Conservation (phyloP, 2,113 vertebrate species). For the Cochlearius cochlearius region DNA sequence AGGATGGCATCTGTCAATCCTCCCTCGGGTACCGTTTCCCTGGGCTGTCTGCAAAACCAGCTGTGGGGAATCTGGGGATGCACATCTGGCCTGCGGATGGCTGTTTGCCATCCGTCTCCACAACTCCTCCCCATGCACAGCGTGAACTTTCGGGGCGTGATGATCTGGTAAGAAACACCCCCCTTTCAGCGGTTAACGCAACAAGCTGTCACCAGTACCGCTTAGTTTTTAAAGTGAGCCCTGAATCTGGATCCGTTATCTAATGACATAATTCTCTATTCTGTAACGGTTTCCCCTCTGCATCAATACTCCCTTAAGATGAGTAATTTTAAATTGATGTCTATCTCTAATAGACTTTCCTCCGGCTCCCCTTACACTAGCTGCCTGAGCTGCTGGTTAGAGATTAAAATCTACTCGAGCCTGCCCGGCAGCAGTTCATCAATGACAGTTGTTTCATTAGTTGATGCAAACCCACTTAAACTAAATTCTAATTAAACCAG, state of each 20-base stretch:
- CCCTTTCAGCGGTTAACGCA: neutral
- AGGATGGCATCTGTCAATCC: neutral
- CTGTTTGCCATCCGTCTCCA: neutral
- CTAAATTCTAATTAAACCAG: conserved; percentile 59
- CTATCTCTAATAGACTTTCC: conserved; percentile 33
- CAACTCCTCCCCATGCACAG: neutral
- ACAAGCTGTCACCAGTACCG: neutral
- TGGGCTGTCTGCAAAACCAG: neutral
- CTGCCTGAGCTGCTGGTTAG: conserved; percentile 1
- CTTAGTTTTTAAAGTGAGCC: neutral
- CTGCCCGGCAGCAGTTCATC: conserved; percentile 56
- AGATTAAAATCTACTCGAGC: conserved; percentile 48
- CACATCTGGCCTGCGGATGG: neutral
- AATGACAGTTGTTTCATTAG: conserved; percentile 57
- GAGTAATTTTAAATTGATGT: conserved; percentile 37
- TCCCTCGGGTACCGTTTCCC: neutral
- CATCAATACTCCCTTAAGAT: neutral
- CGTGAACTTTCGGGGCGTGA: fast-evolving
- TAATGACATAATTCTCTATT: neutral
- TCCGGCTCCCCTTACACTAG: neutral
- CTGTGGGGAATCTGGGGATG: neutral
- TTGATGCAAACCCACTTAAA: conserved; percentile 40
- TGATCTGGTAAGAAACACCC: neutral
- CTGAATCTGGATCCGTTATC: neutral
- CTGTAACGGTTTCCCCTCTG: neutral